Evolutionary conservation across 2,113 vertebrate species (phyloP), one percentile per base, ranked within the genome.

Genomic region (Brachyhypopomus occidentalis): DNA sequence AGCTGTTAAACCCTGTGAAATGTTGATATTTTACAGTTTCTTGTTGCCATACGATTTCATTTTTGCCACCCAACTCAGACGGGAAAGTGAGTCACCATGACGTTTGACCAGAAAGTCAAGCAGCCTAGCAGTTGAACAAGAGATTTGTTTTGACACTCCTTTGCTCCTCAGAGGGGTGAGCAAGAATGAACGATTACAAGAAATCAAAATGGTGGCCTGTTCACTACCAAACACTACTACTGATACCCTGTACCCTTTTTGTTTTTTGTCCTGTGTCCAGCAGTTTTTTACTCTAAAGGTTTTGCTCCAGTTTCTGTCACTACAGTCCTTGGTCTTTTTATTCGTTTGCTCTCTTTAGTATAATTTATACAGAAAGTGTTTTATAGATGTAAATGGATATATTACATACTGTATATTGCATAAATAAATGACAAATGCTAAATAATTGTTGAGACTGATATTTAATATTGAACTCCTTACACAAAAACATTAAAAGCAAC

Each of bases 321-420:
- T 81, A 74, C 77, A 75, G 66, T 67, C 22, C 38, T 62, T 56
- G 59, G 25, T 23, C 66, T 52, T 67, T 19, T 48, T 55, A 69
- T 70, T 59, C 14, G n/a, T 73, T 77, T 79, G 48, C 83, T 91
- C 88, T 85, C 80, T 86, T 86, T 88, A 90, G 84, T 86, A 87
- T 92, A 88, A 91, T 91, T 90, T 90, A 92, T 92, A 89, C 89
- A 88, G 87, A 89, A 84, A 17, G 80, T 90, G 88, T 91, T 91
- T 93, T 92, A 88, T 91, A 91, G 86, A 90, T 91, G 87, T 92
- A 91, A 91, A 92, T 90, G 83, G 89, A 87, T 91, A 91, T 92
- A 92, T 88, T 87, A 91, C 82, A 89, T 62, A 82, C 76, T 79
- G 80, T 91, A 91, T 91, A 91, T 90, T 91, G 83, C 82, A 20